Evolutionary conservation across 2,888 invertebrate genomes (phyloP).

Genomic region (Cotesia congregata): DNA sequence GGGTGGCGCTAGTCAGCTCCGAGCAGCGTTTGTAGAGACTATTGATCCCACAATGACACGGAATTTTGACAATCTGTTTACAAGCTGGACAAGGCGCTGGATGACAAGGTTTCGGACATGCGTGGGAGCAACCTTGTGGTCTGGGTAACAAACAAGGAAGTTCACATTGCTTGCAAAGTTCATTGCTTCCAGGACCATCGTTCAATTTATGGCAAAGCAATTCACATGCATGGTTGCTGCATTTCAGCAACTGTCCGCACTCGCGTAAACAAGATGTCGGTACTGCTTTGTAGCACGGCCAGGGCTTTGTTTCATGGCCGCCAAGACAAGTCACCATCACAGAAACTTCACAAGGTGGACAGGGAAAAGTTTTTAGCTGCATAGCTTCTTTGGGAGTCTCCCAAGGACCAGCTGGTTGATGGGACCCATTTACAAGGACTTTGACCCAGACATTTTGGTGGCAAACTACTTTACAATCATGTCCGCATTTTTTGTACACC

Average conservation of each 20-base stretch:
- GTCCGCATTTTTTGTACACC: slow-evolving; percentile 74
- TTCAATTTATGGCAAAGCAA: slow-evolving; percentile 80
- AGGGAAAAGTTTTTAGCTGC: slow-evolving; percentile 75
- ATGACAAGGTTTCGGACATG: slow-evolving; percentile 81
- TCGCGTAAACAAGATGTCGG: slow-evolving; percentile 83
- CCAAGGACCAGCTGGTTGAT: slow-evolving; percentile 78
- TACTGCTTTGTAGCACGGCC: slow-evolving; percentile 80
- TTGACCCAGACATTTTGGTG: slow-evolving; percentile 82
- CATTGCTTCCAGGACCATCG: slow-evolving; percentile 49
- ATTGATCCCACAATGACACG: slow-evolving; percentile 87
- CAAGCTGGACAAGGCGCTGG: slow-evolving; percentile 84
- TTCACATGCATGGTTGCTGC: slow-evolving; percentile 84
- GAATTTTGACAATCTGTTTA: slow-evolving; percentile 76
- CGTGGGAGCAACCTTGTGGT: slow-evolving; percentile 82
- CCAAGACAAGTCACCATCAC: slow-evolving; percentile 82
- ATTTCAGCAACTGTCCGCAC: slow-evolving; percentile 81
- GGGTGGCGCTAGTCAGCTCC: slow-evolving; percentile 75
- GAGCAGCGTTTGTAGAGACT: slow-evolving; percentile 83
- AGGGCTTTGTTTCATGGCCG: slow-evolving; percentile 78
- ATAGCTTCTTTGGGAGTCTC: slow-evolving; percentile 59
- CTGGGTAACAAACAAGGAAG: slow-evolving; percentile 76
- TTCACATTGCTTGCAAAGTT: slow-evolving; percentile 75
- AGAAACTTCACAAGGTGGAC: slow-evolving; percentile 81
- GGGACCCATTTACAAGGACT: slow-evolving; percentile 65
- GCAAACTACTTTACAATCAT: slow-evolving; percentile 81